These are phyloP conservation scores for Chanos chanos DNA, from an alignment of 2,797 vertebrate species.

Conservation along the genomic window DNA sequence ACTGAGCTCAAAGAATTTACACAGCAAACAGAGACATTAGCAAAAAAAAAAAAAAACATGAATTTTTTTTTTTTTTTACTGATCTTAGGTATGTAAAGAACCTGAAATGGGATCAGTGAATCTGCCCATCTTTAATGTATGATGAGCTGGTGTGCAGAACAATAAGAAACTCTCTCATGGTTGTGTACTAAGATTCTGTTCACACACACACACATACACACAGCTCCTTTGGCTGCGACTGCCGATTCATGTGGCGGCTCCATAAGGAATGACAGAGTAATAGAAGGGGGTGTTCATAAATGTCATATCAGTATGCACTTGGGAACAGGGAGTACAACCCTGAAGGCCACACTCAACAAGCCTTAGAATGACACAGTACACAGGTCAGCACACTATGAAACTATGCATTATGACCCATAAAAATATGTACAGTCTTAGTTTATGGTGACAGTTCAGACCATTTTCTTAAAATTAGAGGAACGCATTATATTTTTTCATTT, in stretches of 20 bases:
- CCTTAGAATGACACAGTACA: neutral
- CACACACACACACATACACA: neutral
- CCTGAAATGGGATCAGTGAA: too few relatives aligned
- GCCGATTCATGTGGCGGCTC: neutral
- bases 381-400: neutral
- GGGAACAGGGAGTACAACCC: neutral
- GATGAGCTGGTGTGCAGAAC: too few relatives aligned
- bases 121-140: too few relatives aligned
- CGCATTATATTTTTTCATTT: neutral
- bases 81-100: neutral
- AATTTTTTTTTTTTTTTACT: neutral
- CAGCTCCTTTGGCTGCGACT: neutral
- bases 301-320: neutral
- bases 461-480: too few relatives aligned
- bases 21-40: neutral
- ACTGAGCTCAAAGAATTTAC: too few relatives aligned
- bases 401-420: neutral
- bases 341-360: neutral
- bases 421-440: too few relatives aligned
- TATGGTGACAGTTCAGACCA: too few relatives aligned
- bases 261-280: neutral
- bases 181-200: neutral
- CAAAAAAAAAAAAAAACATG: neutral
- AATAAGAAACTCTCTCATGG: too few relatives aligned
- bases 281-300: conserved; percentile 16